Base-by-base conservation (phyloP, 2,797 vertebrate species). In the Pangasius krempfi region DNA sequence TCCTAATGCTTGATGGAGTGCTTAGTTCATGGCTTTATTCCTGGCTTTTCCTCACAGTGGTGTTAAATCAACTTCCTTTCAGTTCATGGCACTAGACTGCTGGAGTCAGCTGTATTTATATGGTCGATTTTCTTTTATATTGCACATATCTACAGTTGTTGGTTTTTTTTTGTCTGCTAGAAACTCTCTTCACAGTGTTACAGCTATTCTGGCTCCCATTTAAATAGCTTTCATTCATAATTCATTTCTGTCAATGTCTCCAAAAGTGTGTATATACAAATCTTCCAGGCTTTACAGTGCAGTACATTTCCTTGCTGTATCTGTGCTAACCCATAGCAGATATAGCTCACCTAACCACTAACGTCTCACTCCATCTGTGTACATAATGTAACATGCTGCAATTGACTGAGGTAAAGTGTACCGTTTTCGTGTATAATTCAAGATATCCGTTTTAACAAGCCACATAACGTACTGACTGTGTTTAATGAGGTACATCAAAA, bases 21-120 rank as follows among this genome's bases (percentile, higher is more conserved):
- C 47, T 78, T 13, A 64, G 30, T 27, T 75, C 44, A 75, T 76
- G 52, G 80, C 47, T 66, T 76, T 54, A 56, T 84, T 85, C 30
- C 66, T 76, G 12, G 18, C 44, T 20, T 56, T 68, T 75, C 52
- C 60, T 10, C 14, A 76, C 14, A 52, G 5, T 76, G 10, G 5
- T 62, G 8, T 84, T 72, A 72, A n/a, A 83, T 62, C 13, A 50
- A 25, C n/a, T 33, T 84, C 27, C 47, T 40, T 33, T 62, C 60
- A 40, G 22, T 30, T 27, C 18, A 14, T 83, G 52, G 14, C 7
- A 72, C n/a, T 47, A 81, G 47, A n/a, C 16, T 20, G 20, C 33
- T 70, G 37, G 1, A 60, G 4, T 54, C 20, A 3, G n/a, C 27
- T 79, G 13, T 37, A 52, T 84, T 76, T 13, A 16, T 52, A 18